Evolutionary conservation across 2,113 vertebrate genomes (phyloP), one percentile per base, ranked within the genome.

Genomic region (Eidolon helvum): DNA sequence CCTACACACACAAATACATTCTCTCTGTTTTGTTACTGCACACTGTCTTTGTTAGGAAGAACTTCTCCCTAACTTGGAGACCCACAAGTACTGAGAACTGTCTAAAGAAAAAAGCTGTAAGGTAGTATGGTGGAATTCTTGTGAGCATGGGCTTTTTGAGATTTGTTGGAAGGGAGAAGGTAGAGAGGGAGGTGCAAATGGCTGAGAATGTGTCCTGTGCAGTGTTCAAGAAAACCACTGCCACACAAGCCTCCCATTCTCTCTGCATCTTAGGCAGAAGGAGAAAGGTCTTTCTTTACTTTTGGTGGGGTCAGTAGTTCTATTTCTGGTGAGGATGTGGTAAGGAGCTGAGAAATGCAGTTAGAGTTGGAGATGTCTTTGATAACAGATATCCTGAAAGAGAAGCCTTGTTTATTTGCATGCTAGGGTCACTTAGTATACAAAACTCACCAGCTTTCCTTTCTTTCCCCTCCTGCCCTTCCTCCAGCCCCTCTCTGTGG

Each of bases 291-390:
- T 14, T 97, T 66, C 1, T 75, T 97, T 87, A 68, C 90, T 90
- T 71, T 97, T 40, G 85, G 89, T 92, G 55, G 91, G 83, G 53
- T 61, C 93, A 91, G 14, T 9, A 55, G 69, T 91, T 33, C 38
- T 5, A 4, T 87, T 74, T 97, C 66, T 63, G 59, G 59, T 30
- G 59, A 30, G 26, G 59, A 63, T 63, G 95, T n/a, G 95, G 33
- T 53, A 45, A 96, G 91, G 94, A 88, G 94, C 95, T 96, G 48
- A 63, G 96, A 94, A 90, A 45, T 61, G 61, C 57, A 91, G 55
- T 48, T 97, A 89, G 96, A 61, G 87, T 90, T 95, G 95, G 88
- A 97, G 96, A 96, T 95, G 68, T 87, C 93, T 90, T 93, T 78
- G 94, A 77, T 84, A 96, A 87, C 45, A 98, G 91, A 83, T 96